phyloP scores from a whole-genome alignment of 2,113 vertebrate genomes.

The Pachycephala philippinensis region DNA sequence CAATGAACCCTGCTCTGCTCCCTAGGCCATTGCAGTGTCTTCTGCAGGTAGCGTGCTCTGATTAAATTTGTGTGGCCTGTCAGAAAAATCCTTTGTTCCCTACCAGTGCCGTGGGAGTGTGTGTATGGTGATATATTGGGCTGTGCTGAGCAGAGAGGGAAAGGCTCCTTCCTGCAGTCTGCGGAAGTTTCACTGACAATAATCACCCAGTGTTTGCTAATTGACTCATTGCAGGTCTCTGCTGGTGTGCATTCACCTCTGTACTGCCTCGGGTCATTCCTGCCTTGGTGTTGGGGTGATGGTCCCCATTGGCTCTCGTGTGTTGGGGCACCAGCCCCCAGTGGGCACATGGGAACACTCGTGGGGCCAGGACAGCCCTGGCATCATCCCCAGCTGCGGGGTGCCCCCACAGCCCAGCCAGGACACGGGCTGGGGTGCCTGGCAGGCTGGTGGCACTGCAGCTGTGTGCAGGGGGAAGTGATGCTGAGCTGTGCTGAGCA shows the following conservation, averaged over 20 bases:
- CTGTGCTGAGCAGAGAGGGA: neutral
- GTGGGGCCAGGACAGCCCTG: neutral
- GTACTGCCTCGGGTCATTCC: neutral
- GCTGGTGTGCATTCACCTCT: accelerated
- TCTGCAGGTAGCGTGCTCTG: neutral
- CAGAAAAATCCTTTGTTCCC: neutral
- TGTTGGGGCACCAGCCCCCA: neutral
- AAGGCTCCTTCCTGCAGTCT: neutral
- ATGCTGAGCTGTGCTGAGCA: neutral
- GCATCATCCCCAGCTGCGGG: accelerated
- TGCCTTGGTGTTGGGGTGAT: neutral
- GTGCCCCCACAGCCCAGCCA: accelerated
- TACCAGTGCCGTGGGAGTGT: neutral
- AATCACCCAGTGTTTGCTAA: neutral
- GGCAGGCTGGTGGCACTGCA: accelerated
- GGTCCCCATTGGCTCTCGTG: accelerated
- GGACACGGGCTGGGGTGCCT: accelerated
- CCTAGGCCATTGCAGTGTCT: neutral
- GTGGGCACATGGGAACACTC: accelerated
- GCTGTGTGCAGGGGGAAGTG: too few relatives aligned
- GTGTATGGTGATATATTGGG: accelerated
- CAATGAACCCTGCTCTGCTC: neutral
- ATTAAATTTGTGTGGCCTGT: neutral
- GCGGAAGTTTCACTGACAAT: neutral
- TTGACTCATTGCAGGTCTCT: neutral